These are phyloP conservation scores for Homarus americanus DNA, from an alignment of 1,140 invertebrate genomes.

Conservation along the genomic window DNA sequence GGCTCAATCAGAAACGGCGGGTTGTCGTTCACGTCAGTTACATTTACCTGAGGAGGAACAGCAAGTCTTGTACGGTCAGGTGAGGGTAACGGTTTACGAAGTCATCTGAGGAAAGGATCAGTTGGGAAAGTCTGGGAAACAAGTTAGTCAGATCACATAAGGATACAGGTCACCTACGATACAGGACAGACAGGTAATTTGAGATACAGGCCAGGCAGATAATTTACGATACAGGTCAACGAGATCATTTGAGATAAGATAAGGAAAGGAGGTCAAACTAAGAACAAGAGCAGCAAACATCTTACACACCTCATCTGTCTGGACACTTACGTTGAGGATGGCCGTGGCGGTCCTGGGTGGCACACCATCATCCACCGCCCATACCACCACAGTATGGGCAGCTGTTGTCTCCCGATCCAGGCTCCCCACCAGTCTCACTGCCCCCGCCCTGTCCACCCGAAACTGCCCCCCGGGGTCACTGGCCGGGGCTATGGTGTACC, in stretches of 20 bases:
- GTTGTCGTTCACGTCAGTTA: conserved; percentile 62
- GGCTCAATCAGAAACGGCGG: conserved; percentile 33
- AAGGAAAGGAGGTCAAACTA: no score
- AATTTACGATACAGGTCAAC: no score
- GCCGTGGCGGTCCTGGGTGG: no score
- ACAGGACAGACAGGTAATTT: neutral
- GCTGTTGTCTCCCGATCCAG: neutral
- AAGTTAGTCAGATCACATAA: neutral
- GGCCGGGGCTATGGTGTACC: neutral
- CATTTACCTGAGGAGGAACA: conserved; percentile 23
- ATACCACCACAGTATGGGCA: neutral
- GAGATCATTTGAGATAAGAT: no score
- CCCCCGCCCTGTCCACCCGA: neutral
- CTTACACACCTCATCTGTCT: no score
- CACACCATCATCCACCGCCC: no score
- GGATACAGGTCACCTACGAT: neutral
- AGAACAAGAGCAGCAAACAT: no score
- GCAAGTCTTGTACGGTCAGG: neutral
- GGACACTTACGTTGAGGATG: neutral
- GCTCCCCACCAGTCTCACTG: neutral
- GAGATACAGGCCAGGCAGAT: no score
- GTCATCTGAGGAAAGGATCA: neutral
- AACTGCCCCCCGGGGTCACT: neutral
- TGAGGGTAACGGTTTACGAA: neutral
- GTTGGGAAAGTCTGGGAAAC: no score